Evolutionary conservation across 2,797 vertebrate species (phyloP).

Genomic region (Alca torda): DNA sequence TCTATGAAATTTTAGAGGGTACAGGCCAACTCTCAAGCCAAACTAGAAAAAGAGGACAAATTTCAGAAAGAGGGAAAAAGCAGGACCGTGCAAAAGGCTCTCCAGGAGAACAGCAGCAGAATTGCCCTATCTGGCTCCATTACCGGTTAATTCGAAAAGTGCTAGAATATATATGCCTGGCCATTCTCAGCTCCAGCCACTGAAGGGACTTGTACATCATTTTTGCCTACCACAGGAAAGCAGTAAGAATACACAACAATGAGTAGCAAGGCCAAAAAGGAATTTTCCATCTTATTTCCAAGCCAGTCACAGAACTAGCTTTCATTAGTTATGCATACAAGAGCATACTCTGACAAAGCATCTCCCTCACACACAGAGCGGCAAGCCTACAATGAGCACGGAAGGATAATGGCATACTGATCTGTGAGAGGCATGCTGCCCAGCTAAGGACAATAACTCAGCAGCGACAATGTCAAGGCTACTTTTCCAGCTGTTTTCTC

Average conservation of each 20-base stretch:
- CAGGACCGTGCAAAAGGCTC: background rate
- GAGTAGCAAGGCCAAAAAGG: background rate
- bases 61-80: background rate
- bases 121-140: background rate
- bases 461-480: background rate
- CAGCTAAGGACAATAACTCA: background rate
- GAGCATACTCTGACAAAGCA: background rate
- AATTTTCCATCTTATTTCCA: background rate
- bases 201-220: accelerated
- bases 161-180: background rate
- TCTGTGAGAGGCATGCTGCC: background rate
- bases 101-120: background rate
- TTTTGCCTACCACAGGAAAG: background rate
- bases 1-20: background rate
- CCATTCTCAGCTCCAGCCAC: background rate
- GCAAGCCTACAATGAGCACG: background rate
- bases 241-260: background rate
- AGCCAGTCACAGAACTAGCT: background rate
- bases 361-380: background rate
- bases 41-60: background rate
- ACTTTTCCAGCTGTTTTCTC: background rate
- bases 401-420: background rate
- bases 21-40: background rate
- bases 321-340: background rate
- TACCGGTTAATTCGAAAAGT: background rate